These are phyloP conservation scores for Diceros bicornis DNA, from an alignment of 2,797 vertebrate genomes.

Conservation along the genomic window DNA sequence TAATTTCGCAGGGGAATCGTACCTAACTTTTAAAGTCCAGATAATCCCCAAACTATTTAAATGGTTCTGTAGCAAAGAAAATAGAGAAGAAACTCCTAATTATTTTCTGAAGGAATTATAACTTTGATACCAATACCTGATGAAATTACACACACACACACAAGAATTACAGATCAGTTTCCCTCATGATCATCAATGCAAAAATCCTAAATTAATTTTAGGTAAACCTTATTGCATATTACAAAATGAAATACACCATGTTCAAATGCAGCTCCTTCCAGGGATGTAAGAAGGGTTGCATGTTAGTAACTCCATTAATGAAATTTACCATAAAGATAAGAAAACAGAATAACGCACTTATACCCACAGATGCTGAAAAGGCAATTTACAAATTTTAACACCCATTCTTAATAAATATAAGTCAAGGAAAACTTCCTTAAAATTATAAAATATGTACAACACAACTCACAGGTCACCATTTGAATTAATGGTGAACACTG, in stretches of 20 bases:
- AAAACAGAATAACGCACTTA: background rate
- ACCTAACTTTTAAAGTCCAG: background rate
- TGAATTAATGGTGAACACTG: background rate
- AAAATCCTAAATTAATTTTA: background rate
- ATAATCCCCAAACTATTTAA: background rate
- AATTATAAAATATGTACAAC: background rate
- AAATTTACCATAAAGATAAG: background rate
- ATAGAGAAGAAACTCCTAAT: background rate
- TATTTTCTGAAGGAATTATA: slow-evolving; percentile 17
- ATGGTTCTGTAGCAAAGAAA: background rate
- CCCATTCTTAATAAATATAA: background rate
- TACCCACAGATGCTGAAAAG: slow-evolving; percentile 15
- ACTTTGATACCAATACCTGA: background rate
- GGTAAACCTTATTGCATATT: background rate
- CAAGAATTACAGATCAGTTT: background rate
- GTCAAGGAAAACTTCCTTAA: background rate
- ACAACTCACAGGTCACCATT: background rate
- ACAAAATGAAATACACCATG: background rate
- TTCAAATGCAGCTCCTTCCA: background rate
- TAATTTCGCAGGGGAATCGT: background rate
- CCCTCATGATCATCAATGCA: background rate
- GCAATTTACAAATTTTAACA: slow-evolving; percentile 10
- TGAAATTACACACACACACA: background rate
- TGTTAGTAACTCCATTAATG: background rate
- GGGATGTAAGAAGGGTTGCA: background rate